These are phyloP conservation scores for Meloe dianella DNA, from an alignment of 2,888 invertebrate genomes.

Conservation along the genomic window DNA sequence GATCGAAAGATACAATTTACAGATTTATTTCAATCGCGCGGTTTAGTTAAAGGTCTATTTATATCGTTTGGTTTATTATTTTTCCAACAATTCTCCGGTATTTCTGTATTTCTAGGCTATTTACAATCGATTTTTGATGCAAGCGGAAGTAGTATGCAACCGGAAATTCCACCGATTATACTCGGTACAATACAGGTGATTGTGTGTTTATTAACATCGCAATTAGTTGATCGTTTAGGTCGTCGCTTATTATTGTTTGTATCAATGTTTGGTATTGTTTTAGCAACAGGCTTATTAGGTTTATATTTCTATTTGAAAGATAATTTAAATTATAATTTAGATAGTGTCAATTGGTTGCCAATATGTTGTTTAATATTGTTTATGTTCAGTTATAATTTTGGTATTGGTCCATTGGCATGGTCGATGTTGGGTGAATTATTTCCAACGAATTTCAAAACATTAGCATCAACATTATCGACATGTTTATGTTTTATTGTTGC, in stretches of 20 bases:
- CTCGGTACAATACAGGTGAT: conserved; percentile 76
- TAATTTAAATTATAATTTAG: conserved; percentile 25
- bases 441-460: conserved; percentile 75
- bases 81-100: conserved; percentile 62
- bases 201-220: conserved; percentile 71
- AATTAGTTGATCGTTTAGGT: conserved; percentile 79
- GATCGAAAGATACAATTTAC: not conserved
- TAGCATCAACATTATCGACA: conserved; percentile 58
- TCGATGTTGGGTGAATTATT: conserved; percentile 83
- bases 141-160: conserved; percentile 56
- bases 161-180: conserved; percentile 74
- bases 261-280: conserved; percentile 69
- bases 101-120: conserved; percentile 79
- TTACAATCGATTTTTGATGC: conserved; percentile 72
- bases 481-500: conserved; percentile 31
- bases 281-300: conserved; percentile 58
- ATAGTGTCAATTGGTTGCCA: conserved; percentile 69
- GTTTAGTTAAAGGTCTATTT: conserved; percentile 49
- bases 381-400: conserved; percentile 73
- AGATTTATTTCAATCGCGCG: conserved; percentile 8
- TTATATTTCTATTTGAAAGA: conserved; percentile 39
- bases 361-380: conserved; percentile 72
- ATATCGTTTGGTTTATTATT: conserved; percentile 51
- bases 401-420: conserved; percentile 80
- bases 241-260: conserved; percentile 72